Percentiles rank a stretch among this genome's conserved stretches.
Conservation (phyloP, 2,888 invertebrate genomes). For the Papilio demoleus region DNA sequence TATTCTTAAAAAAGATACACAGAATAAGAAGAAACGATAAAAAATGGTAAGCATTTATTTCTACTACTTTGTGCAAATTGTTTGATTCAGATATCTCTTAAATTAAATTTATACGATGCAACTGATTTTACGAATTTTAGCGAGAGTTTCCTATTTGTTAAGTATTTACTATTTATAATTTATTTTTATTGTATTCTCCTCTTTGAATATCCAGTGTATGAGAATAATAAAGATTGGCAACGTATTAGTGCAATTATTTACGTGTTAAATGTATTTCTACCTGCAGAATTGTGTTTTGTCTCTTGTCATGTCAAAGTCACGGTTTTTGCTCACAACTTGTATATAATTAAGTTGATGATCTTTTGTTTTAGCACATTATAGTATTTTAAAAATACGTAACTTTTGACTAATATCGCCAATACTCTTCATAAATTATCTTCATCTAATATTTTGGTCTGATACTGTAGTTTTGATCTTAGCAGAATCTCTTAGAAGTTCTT, state of each 20-base stretch:
- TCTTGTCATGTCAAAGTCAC: slow-evolving; percentile 25
- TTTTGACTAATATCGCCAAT: too few species aligned
- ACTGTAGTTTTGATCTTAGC: too few species aligned
- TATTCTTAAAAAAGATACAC: slow-evolving; percentile 56
- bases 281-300: slow-evolving; percentile 26
- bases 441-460: too few species aligned
- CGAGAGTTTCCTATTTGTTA: not conserved
- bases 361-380: not conserved
- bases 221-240: not conserved
- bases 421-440: too few species aligned
- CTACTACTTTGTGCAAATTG: not conserved
- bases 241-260: not conserved
- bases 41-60: slow-evolving; percentile 63
- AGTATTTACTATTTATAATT: slow-evolving; percentile 2
- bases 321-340: not conserved
- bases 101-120: not conserved
- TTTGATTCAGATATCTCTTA: not conserved
- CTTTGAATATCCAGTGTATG: not conserved
- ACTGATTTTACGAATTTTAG: slow-evolving; percentile 23
- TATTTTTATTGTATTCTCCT: not conserved
- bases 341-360: not conserved
- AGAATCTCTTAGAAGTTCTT: too few species aligned
- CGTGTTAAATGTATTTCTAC: slow-evolving; percentile 21
- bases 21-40: slow-evolving; percentile 52
- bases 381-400: too few species aligned